phyloP scores from a whole-genome alignment of 2,797 vertebrate species.

The Sarcoramphus papa region DNA sequence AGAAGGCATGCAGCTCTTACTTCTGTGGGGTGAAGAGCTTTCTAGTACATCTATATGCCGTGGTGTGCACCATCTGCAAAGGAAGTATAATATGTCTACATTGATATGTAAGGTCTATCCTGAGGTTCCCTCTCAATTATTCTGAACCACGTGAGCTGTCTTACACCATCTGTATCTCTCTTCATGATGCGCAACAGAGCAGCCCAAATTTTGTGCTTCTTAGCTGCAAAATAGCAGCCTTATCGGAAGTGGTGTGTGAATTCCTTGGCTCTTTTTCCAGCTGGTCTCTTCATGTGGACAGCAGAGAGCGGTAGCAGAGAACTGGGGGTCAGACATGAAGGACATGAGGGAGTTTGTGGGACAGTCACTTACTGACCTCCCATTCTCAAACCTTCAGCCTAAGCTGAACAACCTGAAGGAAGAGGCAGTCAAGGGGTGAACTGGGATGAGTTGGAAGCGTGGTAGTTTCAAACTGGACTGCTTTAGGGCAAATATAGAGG shows the following conservation, averaged over 20 bases:
- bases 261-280: background rate
- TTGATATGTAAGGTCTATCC: slow-evolving; percentile 29
- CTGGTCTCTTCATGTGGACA: background rate
- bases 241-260: background rate
- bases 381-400: background rate
- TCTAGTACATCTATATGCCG: background rate
- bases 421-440: background rate
- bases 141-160: slow-evolving; percentile 33
- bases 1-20: background rate
- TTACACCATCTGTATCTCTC: slow-evolving; percentile 29
- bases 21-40: background rate
- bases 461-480: background rate
- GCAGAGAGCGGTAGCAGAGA: background rate
- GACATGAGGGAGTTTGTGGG: background rate
- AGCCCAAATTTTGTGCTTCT: background rate
- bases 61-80: slow-evolving; percentile 22
- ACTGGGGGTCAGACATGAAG: background rate
- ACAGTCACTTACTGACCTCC: background rate
- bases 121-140: slow-evolving; percentile 42
- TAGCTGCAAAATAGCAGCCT: background rate
- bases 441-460: background rate
- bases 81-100: background rate
- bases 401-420: background rate
- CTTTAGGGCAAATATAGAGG: background rate
- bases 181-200: background rate